Base-by-base conservation (phyloP, 2,888 invertebrate species). In the Neria commutata region DNA sequence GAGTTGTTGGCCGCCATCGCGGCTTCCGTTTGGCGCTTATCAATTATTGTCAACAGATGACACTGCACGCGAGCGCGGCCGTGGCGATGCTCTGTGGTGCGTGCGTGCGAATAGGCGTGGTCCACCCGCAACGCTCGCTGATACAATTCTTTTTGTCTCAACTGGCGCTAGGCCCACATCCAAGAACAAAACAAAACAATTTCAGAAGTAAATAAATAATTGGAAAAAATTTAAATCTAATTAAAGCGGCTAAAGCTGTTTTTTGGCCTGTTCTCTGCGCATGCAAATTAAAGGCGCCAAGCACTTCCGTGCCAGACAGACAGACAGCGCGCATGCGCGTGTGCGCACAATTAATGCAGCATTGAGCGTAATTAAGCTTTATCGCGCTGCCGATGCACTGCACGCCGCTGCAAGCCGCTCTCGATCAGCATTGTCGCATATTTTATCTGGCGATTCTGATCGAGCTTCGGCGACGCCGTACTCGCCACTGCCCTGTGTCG, bases 301-400 rank as follows among this genome's bases (percentile, higher is more conserved):
- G n/a, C n/a, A n/a, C n/a, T n/a, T n/a, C n/a, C n/a, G n/a, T n/a
- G n/a, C n/a, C n/a, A n/a, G n/a, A n/a, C n/a, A n/a, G n/a, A n/a
- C n/a, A n/a, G n/a, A n/a, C n/a, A 14, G 37, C 4, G 21, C 21
- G 42, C 42, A 64, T 62, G 69, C 71, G 71, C 72, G 72, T 73
- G 74, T 64, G 64, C 71, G 68, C 68, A 69, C 73, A 72, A 74
- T 72, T 72, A 72, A 74, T 72, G 74, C 71, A 71, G 67, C 67
- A 74, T 72, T 73, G 73, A 74, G 71, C 67, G 72, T 73, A 73
- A 72, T 73, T 72, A 71, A 73, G 72, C 71, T 71, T 74, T 71
- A 42, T 42, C 21, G 5, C 6, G 6, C n/a, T 4, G 37, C n/a
- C 26, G 26, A 25, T 16, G 19, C 53, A 40, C 29, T 21, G 16